Evolutionary conservation across 2,888 invertebrate genomes (phyloP), one percentile per base, ranked within the genome.

Genomic region (Scotopteryx bipunctaria): DNA sequence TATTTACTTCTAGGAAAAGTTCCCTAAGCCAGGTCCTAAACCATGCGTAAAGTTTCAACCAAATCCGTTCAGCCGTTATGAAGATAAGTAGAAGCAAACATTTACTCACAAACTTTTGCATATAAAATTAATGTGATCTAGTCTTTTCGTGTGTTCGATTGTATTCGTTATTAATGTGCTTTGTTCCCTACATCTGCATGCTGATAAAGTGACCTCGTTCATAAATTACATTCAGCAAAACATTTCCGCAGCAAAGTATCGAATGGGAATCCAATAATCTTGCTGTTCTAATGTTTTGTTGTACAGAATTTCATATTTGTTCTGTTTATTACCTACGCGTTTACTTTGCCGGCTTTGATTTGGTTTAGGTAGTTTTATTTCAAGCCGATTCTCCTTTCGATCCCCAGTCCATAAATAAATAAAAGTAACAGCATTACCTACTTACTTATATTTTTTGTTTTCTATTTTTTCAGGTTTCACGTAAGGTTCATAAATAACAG

Each of bases 171-270:
- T 58, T 43, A 27, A 51, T 50, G 47, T 17, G 53, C 57, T 52
- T 61, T 62, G 59, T 64, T 56, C 36, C 54, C 33, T 53, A 45
- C 32, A 58, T 61, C 56, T 51, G 43, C 63, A 43, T 38, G 16
- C 36, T 42, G 46, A 47, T 53, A 38, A 54, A 64, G 61, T 56
- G 59, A 61, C 46, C 54, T 58, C 64, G 56, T 47, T 60, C 57
- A 60, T 71, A 71, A 74, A 73, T 71, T 57, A 49, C 48, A 66
- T 63, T 53, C 60, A 61, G 54, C 55, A 59, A 54, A 60, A 61
- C 48, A 66, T 42, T 67, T 63, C 38, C 50, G 44, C 56, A 42
- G 53, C 49, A 58, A 53, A 51, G 59, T 67, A 70, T 66, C 62
- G 64, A 64, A 68, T 69, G 67, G 61, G 58, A 49, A 57, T 59